Evolutionary conservation across 2,113 vertebrate genomes (phyloP), one percentile per base, ranked within the genome.

Genomic region (Oncorhynchus keta): DNA sequence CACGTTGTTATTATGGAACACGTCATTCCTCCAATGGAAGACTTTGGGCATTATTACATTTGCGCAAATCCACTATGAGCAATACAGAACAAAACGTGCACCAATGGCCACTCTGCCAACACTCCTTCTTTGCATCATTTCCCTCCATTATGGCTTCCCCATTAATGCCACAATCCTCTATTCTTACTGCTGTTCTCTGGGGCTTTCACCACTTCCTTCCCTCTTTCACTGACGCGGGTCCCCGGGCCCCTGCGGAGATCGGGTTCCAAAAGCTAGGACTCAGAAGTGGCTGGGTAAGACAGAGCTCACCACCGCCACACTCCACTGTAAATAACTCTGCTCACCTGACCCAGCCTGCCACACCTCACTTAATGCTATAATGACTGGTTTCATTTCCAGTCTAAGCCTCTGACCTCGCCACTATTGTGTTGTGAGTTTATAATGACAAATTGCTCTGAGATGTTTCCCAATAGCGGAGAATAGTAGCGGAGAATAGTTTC

Each of bases 291-390:
- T 57, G 55, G 55, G 55, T 57, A 20, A 57, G 55, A 20, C 55
- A 18, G 55, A 6, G 13, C 20, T 20, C 14, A 8, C 16, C 35
- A 45, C 35, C 26, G 49, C 51, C 28, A 73, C 71, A 24, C 71
- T 24, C 22, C 59, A 62, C 59, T n/a, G n/a, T 62, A n/a, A 22
- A 62, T 62, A 62, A 3, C 59, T 3, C 18, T 9, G 20, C 59
- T 22, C 59, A n/a, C 14, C n/a, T 62, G 59, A 22, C 59, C 59
- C 18, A 22, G 59, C 64, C 22, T 28, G 51, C 35, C 67, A 39
- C 39, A 3, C 62, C 4, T 55, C 65, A 76, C 7, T 14, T 76
- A 49, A 73, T 32, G 51, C 39, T 75, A 14, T 62, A 76, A 76
- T 22, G n/a, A 20, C 39, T 45, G 70, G 65, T 64, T 55, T 70